A percentile compares a stretch with the other conserved stretches of the same genome.
These are phyloP conservation scores for Campoletis raptor DNA, from an alignment of 2,888 invertebrate genomes.

Conservation along the genomic window DNA sequence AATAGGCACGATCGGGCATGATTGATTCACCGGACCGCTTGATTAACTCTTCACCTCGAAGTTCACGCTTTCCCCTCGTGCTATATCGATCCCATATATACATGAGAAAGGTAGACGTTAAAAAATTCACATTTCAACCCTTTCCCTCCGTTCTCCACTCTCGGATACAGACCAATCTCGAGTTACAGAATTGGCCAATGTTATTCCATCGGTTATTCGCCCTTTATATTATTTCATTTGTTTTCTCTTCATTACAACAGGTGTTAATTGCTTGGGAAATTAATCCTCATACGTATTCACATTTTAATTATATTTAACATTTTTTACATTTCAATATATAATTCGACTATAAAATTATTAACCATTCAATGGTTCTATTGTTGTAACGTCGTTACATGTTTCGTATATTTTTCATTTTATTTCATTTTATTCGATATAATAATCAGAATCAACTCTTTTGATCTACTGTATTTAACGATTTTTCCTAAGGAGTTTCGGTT, in stretches of 20 bases:
- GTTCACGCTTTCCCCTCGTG: slow-evolving; percentile 66
- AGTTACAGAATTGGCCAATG: slow-evolving; percentile 56
- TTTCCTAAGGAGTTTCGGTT: too few relatives aligned
- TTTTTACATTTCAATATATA: not conserved
- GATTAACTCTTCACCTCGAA: slow-evolving; percentile 76
- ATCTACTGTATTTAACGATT: not conserved
- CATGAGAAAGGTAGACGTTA: slow-evolving; percentile 14
- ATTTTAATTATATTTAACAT: not conserved
- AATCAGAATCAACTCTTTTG: not conserved
- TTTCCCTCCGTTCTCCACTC: not conserved
- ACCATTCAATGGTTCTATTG: not conserved
- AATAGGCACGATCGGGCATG: slow-evolving; percentile 75
- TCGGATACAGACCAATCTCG: slow-evolving; percentile 18
- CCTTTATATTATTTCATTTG: slow-evolving; percentile 32
- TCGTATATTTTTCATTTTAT: not conserved
- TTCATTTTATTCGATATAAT: not conserved
- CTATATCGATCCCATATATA: slow-evolving; percentile 4
- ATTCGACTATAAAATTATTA: not conserved
- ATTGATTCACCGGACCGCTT: slow-evolving; percentile 76
- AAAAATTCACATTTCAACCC: slow-evolving; percentile 34
- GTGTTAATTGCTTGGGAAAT: slow-evolving; percentile 54
- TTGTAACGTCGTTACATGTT: too few relatives aligned
- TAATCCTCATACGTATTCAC: not conserved
- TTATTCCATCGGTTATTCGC: slow-evolving; percentile 36
- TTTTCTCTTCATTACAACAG: slow-evolving; percentile 54